Evolutionary conservation across 2,797 vertebrate species (phyloP).

Genomic region (Brotula barbata): DNA sequence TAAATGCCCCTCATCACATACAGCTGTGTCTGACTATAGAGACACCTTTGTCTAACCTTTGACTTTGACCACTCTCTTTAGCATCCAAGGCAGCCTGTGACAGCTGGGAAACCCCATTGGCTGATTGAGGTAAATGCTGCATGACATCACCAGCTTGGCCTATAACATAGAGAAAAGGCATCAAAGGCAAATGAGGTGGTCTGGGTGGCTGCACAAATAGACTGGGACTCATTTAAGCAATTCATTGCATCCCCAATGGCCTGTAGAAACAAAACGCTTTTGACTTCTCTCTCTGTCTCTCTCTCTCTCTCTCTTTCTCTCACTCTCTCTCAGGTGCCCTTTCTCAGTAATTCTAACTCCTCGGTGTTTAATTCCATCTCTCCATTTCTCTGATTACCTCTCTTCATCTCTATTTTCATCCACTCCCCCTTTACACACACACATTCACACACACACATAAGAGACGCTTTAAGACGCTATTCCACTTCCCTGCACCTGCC

Average conservation of each 20-base stretch:
- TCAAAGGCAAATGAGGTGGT: conserved; percentile 51
- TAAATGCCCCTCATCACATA: background rate
- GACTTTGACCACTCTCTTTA: conserved; percentile 50
- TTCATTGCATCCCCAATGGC: conserved; percentile 49
- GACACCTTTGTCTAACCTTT: conserved; percentile 44
- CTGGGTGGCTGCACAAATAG: conserved; percentile 52
- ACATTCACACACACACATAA: conserved; percentile 36
- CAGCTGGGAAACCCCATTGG: conserved; percentile 53
- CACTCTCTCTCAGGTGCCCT: background rate
- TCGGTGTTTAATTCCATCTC: background rate
- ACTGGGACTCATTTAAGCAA: conserved; percentile 49
- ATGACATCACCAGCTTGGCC: conserved; percentile 47
- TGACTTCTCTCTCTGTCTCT: background rate
- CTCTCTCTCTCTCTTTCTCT: background rate
- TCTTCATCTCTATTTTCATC: conserved; percentile 1
- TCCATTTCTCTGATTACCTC: background rate
- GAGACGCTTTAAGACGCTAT: conserved; percentile 43
- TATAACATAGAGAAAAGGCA: conserved; percentile 15
- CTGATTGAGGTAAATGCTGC: conserved; percentile 67
- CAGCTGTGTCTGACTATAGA: background rate
- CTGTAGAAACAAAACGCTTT: conserved; percentile 47
- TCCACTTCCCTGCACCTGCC: conserved; percentile 57
- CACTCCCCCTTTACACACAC: conserved; percentile 28
- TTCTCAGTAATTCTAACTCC: too few relatives aligned
- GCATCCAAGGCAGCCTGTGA: conserved; percentile 47